Base-by-base conservation (phyloP, 2,888 invertebrate species). In the Cephus spinipes region DNA sequence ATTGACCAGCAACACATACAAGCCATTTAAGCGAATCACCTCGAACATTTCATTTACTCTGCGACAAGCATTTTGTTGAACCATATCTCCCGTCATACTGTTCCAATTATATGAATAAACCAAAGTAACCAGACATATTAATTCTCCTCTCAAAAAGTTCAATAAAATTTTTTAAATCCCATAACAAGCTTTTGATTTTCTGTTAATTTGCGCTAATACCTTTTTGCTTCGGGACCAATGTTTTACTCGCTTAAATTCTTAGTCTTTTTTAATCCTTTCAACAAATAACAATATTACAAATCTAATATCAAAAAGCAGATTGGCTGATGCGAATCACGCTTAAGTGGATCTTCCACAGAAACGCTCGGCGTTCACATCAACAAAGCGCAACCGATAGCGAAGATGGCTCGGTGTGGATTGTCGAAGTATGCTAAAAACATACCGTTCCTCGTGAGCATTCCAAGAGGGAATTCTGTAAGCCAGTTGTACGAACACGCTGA, bases 391-490 rank as follows among this genome's bases (percentile, higher is more conserved):
- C 76, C 79, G 81, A 79, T 80, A 81, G 33, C 86, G 86, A 87
- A 86, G 87, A 86, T 86, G 86, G 85, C 77, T 81, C 82, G 74
- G 78, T 80, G 82, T 82, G 83, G 77, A 84, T 83, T 82, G 71
- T 71, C 71, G 71, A 33, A 33, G 71, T 71, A 71, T 71, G 76
- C 73, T 78, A 78, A 78, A 76, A 76, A 76, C 79, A 85, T 85
- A 85, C 87, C 87, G 88, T 88, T 87, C 87, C 88, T 87, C 86
- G 87, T 85, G 85, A 85, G 86, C 89, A 89, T 89, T 89, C 88
- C 89, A 85, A 87, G 84, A 85, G 85, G 88, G 87, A 88, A 88
- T 89, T 86, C 87, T 85, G 86, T 85, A 84, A 88, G 88, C 85
- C 88, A 88, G 89, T 89, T 85, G 88, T 82, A 86, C 86, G 86